Percentiles rank a stretch among this genome's conserved stretches.
Evolutionary conservation across 2,888 invertebrate genomes (phyloP).

Genomic region (Ferdinandea cuprea): DNA sequence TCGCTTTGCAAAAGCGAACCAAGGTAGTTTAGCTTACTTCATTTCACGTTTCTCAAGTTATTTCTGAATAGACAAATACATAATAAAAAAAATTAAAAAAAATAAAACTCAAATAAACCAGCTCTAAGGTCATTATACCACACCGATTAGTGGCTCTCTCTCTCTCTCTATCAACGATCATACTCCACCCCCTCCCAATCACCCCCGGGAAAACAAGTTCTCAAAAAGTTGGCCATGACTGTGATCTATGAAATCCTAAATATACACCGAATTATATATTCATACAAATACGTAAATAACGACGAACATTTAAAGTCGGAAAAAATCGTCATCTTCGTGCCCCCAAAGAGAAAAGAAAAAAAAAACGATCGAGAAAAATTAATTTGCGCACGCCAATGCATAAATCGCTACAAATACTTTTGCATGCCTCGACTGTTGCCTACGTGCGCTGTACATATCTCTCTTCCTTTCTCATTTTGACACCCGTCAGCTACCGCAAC

Average conservation of each 20-base stretch:
- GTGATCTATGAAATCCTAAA: constrained; percentile 67
- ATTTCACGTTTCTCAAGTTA: constrained; percentile 52
- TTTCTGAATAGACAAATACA: constrained; percentile 51
- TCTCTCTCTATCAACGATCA: constrained; percentile 7
- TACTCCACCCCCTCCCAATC: background rate
- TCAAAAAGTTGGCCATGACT: constrained; percentile 61
- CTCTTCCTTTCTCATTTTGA: constrained; percentile 73
- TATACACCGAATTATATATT: background rate
- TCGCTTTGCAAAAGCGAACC: constrained; percentile 44
- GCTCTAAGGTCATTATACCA: constrained; percentile 62
- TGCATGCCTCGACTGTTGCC: constrained; percentile 8
- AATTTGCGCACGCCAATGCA: constrained; percentile 56
- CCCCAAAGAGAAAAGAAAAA: constrained; percentile 16
- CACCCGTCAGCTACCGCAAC: constrained; percentile 57
- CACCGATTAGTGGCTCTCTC: constrained; percentile 36
- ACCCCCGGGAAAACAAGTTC: constrained; percentile 33
- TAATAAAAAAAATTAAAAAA: constrained; percentile 17
- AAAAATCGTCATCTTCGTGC: constrained; percentile 13
- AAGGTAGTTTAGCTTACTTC: constrained; percentile 56
- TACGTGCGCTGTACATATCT: background rate
- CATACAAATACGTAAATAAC: constrained; percentile 10
- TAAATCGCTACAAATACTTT: constrained; percentile 32
- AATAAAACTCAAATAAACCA: constrained; percentile 22
- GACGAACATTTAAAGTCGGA: constrained; percentile 15
- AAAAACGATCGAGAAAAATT: constrained; percentile 4